A percentile compares a stretch with the other conserved stretches of the same genome.
These are phyloP conservation scores for Pelvicachromis taeniatus DNA, from an alignment of 2,113 vertebrate genomes.

Conservation along the genomic window DNA sequence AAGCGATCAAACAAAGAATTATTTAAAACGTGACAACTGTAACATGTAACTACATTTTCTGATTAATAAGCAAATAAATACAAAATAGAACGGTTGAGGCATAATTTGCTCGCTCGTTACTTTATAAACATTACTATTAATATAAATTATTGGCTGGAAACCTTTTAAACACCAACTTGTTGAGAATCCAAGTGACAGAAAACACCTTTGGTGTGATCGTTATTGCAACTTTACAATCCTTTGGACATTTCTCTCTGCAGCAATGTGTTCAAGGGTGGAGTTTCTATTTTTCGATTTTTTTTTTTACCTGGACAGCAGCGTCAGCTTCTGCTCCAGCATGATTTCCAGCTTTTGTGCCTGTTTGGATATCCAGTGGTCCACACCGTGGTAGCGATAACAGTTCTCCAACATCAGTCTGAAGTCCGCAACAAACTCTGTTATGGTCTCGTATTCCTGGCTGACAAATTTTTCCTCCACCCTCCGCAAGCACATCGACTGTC, in stretches of 20 bases:
- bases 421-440: conserved; percentile 91
- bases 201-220: neutral
- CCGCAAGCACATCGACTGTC: conserved; percentile 75
- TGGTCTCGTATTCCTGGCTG: conserved; percentile 80
- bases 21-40: neutral
- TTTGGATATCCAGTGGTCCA: conserved; percentile 96
- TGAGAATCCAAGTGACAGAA: neutral
- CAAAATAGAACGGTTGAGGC: neutral
- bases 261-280: neutral
- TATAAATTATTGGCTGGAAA: neutral
- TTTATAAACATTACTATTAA: neutral
- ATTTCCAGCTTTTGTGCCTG: conserved; percentile 95
- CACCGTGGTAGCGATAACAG: conserved; percentile 88
- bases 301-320: conserved; percentile 86
- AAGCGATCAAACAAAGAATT: neutral
- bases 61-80: neutral
- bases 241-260: neutral
- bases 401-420: conserved; percentile 92
- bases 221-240: neutral
- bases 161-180: neutral
- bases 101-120: neutral
- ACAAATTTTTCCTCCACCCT: conserved; percentile 90
- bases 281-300: no score
- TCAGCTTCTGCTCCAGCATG: conserved; percentile 94
- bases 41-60: neutral